phyloP scores from a whole-genome alignment of 2,113 vertebrate species.

The Sciurus niger region DNA sequence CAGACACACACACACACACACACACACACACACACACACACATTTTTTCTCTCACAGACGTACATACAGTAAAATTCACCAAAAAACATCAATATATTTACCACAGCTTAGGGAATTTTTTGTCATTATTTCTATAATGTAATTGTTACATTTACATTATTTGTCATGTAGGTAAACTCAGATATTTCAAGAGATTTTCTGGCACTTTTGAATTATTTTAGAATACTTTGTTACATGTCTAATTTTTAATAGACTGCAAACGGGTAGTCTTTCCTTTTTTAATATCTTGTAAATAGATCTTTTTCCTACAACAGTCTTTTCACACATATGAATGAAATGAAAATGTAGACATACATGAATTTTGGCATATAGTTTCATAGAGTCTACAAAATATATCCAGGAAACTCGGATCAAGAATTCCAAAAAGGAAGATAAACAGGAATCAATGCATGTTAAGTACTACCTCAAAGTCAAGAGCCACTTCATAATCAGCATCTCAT shows the following conservation, averaged over 20 bases:
- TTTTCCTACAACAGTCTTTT: background rate
- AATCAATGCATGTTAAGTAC: background rate
- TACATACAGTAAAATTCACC: background rate
- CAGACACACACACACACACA: too few relatives aligned
- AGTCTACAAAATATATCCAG: background rate
- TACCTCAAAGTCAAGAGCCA: background rate
- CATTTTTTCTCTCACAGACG: background rate
- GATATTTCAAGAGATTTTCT: background rate
- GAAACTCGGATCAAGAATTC: background rate
- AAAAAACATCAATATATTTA: background rate
- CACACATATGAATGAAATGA: background rate
- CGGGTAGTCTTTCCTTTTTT: background rate
- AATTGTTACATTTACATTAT: background rate
- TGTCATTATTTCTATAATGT: background rate
- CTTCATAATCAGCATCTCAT: background rate
- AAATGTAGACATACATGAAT: background rate
- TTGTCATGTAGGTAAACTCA: background rate
- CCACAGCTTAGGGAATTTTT: background rate
- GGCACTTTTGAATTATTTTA: background rate
- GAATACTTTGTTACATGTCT: background rate
- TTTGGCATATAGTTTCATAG: background rate
- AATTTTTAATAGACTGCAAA: background rate
- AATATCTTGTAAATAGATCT: background rate
- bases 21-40: background rate
- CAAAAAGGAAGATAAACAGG: background rate